These are phyloP conservation scores for Odiellus spinosus DNA, from an alignment of 2,888 invertebrate genomes.

Conservation along the genomic window DNA sequence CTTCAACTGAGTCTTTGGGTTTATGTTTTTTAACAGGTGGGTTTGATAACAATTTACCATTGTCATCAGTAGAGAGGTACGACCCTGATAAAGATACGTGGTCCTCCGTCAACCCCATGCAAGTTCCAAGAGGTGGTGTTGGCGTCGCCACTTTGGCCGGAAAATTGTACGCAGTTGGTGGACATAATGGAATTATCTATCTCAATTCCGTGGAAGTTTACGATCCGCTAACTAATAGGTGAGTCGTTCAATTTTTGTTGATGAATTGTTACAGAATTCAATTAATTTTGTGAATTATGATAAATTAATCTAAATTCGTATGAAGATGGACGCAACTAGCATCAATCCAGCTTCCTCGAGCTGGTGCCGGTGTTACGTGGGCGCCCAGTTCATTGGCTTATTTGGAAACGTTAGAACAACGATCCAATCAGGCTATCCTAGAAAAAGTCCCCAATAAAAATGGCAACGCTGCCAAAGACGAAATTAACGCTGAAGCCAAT, in stretches of 20 bases:
- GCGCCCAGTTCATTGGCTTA: slow-evolving; percentile 18
- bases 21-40: slow-evolving; percentile 33
- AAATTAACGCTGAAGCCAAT: too few relatives aligned
- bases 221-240: slow-evolving; percentile 25
- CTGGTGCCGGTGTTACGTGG: slow-evolving; percentile 30
- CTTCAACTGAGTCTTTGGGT: too few relatives aligned
- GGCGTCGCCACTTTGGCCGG: slow-evolving; percentile 28
- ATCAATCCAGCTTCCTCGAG: slow-evolving; percentile 25
- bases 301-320: not conserved
- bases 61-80: slow-evolving; percentile 24
- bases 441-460: too few relatives aligned
- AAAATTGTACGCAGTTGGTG: slow-evolving; percentile 28
- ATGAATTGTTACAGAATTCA: not conserved
- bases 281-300: not conserved
- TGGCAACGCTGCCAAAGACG: too few relatives aligned
- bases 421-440: too few relatives aligned
- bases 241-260: slow-evolving; percentile 13
- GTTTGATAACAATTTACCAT: slow-evolving; percentile 36
- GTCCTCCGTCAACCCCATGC: slow-evolving; percentile 17
- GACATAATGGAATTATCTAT: slow-evolving; percentile 24
- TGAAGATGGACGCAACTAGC: slow-evolving; percentile 11
- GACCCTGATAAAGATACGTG: slow-evolving; percentile 16
- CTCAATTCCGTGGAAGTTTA: slow-evolving; percentile 21
- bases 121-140: slow-evolving; percentile 24
- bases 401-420: too few relatives aligned